Evolutionary conservation across 1,140 invertebrate genomes (phyloP).

Genomic region (Teleopsis dalmanni): DNA sequence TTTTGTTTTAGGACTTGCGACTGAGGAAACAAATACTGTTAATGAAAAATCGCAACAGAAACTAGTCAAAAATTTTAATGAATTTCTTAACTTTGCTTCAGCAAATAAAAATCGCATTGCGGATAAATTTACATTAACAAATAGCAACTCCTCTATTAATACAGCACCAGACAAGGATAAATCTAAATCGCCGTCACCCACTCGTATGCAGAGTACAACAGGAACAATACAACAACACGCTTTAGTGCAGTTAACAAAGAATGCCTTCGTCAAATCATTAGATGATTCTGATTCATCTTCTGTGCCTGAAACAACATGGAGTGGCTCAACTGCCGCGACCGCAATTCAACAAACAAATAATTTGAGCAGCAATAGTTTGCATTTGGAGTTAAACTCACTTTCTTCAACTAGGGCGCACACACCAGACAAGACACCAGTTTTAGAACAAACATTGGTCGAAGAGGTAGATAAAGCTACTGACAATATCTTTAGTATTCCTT

Average conservation of each 20-base stretch:
- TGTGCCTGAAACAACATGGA: conserved; percentile 38
- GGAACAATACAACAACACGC: conserved; percentile 33
- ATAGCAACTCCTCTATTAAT: conserved; percentile 4
- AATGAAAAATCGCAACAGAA: conserved; percentile 43
- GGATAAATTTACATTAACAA: conserved; percentile 24
- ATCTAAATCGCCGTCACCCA: conserved; percentile 12
- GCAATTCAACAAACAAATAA: conserved; percentile 38
- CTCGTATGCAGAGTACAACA: background rate
- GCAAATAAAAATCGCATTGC: conserved; percentile 51
- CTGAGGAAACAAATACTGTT: too few relatives aligned
- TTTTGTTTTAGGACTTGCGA: too few relatives aligned
- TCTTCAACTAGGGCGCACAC: conserved; percentile 8
- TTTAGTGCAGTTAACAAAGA: conserved; percentile 45
- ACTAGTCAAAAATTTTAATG: conserved; percentile 75
- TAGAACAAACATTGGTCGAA: conserved; percentile 6
- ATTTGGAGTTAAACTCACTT: conserved; percentile 26
- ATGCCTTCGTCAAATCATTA: conserved; percentile 33
- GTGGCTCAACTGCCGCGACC: conserved; percentile 34
- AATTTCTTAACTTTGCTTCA: conserved; percentile 69
- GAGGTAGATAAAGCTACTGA: background rate
- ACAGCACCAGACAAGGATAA: background rate
- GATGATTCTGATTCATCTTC: conserved; percentile 48
- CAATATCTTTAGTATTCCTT: too few relatives aligned
- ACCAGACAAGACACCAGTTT: conserved; percentile 19
- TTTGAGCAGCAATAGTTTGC: conserved; percentile 33